Base-by-base conservation (phyloP, 2,888 invertebrate genomes). In the Ferrisia virgata region DNA sequence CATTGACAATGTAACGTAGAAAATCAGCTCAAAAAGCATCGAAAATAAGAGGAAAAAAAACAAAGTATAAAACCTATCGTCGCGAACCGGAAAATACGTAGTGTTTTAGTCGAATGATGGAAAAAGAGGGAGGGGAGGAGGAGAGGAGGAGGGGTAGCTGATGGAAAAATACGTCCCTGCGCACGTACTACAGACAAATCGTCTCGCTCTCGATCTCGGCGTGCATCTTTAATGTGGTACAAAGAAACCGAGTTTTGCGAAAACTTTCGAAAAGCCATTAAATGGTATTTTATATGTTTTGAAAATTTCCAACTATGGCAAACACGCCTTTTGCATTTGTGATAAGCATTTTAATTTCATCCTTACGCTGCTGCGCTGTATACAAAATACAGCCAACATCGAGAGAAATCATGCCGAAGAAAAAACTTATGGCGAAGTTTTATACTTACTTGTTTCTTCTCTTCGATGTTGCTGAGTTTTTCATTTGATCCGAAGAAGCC, bases 321-420 rank as follows among this genome's bases (percentile, higher is more conserved):
- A 76, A 76, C 72, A 76, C 36, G 72, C 72, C 72, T 76, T 76
- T 76, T 36, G 72, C 72, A 76, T 76, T 76, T 76, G 72, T 76
- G 72, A 76, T 76, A 76, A 76, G 72, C 36, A 76, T 76, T 76
- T 76, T 76, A 36, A 76, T 36, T 76, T 76, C 36, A 36, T n/a
- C 15, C 13, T n/a, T n/a, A n/a, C n/a, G n/a, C n/a, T n/a, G n/a
- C n/a, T n/a, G n/a, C n/a, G n/a, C n/a, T n/a, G n/a, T n/a, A n/a
- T n/a, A n/a, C n/a, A n/a, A n/a, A n/a, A n/a, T n/a, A n/a, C n/a
- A n/a, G n/a, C 11, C 33, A 36, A 8, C 6, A 64, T 28, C n/a
- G n/a, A n/a, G 15, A 64, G 22, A 53, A 53, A 53, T 18, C 40
- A 13, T 2, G 13, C 8, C 40, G 53, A n/a, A 22, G 5, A 53